Evolutionary conservation across 2,113 vertebrate species (phyloP).

Genomic region (Crotalus horridus): DNA sequence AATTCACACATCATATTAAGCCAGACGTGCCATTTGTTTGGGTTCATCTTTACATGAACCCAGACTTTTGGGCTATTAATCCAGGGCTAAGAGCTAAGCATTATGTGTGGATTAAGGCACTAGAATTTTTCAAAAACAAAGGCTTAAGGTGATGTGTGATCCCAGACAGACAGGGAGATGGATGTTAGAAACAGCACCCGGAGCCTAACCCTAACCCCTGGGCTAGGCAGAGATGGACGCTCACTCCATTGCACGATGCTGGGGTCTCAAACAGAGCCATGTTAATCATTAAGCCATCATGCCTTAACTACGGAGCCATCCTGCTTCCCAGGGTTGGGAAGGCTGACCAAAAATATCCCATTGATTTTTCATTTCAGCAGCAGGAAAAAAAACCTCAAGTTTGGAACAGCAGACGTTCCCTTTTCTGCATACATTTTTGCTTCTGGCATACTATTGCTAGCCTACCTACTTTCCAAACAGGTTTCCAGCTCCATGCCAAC

Average conservation of each 20-base stretch:
- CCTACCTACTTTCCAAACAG: not conserved
- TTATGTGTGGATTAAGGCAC: not conserved
- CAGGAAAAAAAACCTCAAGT: not conserved
- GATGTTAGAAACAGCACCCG: not conserved
- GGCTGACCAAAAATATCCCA: not conserved
- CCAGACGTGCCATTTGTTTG: not conserved
- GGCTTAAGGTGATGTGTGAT: not conserved
- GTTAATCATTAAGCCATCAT: too few relatives aligned
- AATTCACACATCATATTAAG: not conserved
- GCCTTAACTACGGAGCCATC: too few relatives aligned
- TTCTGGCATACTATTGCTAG: not conserved
- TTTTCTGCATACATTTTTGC: too few relatives aligned
- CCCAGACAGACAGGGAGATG: not conserved
- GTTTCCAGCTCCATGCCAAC: not conserved
- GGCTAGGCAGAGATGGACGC: not conserved
- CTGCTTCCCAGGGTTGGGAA: not conserved
- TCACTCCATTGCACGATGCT: not conserved
- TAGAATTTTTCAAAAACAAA: not conserved
- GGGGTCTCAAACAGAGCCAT: not conserved
- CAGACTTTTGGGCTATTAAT: not conserved
- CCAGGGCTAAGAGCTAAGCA: not conserved
- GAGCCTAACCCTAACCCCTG: too few relatives aligned
- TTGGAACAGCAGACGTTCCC: not conserved
- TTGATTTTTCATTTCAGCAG: not conserved
- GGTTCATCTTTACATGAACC: not conserved